Evolutionary conservation across 2,113 vertebrate genomes (phyloP), one percentile per base, ranked within the genome.

Genomic region (Cepphus grylle): DNA sequence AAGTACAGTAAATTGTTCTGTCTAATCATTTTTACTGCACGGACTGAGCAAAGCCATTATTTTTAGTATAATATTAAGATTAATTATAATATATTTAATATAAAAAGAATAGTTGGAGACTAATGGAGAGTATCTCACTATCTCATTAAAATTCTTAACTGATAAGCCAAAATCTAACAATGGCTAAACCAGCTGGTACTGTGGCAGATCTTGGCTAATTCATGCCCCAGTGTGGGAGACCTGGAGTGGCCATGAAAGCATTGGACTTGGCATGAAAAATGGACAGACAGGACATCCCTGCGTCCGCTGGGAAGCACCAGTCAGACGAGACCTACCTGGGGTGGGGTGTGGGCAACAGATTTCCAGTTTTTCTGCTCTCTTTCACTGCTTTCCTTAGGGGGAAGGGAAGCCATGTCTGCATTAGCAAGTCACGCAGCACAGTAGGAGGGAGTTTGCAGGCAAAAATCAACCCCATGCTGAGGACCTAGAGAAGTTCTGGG

Each of bases 311-410:
- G 34, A 81, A 58, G 50, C 49, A 43, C 27, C 11, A 17, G 3
- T 14, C 4, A 18, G 36, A 42, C 0, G 3, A 29, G n/a, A 16
- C 29, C 13, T 61, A 36, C 29, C 8, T 1, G 0, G 15, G 17
- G 11, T 21, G 25, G 49, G 30, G 8, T 18, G 14, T 16, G 18
- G 22, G 16, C 40, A 63, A 13, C 66, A 66, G 13, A 16, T 50
- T 58, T 42, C 22, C 19, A 10, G 12, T 26, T 45, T 73, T 63
- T 50, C 16, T 49, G 30, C 1, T 1, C 25, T 47, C 32, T 40
- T 42, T 32, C 36, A 22, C 59, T 71, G 76, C 9, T 81, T 88
- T 56, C 59, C 30, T 43, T 22, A 36, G 16, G 17, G 40, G 8
- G 25, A 11, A 49, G 20, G 16, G 63, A 88, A n/a, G 10, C 42